Percentiles rank a stretch among this genome's conserved stretches.
Evolutionary conservation across 2,797 vertebrate genomes (phyloP).

Genomic region (Brotogeris chrysoptera): DNA sequence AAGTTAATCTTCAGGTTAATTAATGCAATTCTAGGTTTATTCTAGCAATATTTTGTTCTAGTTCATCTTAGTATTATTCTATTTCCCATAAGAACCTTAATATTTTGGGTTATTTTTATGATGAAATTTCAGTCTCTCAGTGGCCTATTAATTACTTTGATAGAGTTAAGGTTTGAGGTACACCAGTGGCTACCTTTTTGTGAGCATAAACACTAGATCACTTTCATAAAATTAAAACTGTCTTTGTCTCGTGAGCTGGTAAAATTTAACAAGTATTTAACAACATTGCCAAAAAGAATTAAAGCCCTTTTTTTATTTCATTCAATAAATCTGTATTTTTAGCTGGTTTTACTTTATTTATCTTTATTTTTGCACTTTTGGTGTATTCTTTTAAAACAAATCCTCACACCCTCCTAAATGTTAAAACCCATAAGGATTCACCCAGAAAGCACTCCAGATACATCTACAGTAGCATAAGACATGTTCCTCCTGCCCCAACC

Average conservation of each 20-base stretch:
- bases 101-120: conserved; percentile 21
- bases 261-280: conserved; percentile 41
- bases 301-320: neutral
- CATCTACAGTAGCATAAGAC: conserved; percentile 9
- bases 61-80: neutral
- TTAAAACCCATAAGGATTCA: neutral
- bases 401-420: neutral
- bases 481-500: neutral
- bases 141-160: conserved; percentile 65
- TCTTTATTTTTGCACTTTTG: neutral
- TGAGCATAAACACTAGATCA: conserved; percentile 21
- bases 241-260: conserved; percentile 29
- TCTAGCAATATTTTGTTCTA: neutral
- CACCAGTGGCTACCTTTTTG: conserved; percentile 54
- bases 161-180: conserved; percentile 60
- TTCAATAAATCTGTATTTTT: conserved; percentile 16
- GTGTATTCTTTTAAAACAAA: conserved; percentile 41
- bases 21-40: conserved; percentile 28
- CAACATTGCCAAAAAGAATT: neutral
- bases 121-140: conserved; percentile 7
- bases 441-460: conserved; percentile 20
- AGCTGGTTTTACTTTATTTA: conserved; percentile 2
- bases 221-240: conserved; percentile 65
- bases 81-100: conserved; percentile 14
- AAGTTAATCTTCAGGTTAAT: conserved; percentile 48